phyloP scores from a whole-genome alignment of 1,140 invertebrate genomes.

The Sarcophaga peregrina region DNA sequence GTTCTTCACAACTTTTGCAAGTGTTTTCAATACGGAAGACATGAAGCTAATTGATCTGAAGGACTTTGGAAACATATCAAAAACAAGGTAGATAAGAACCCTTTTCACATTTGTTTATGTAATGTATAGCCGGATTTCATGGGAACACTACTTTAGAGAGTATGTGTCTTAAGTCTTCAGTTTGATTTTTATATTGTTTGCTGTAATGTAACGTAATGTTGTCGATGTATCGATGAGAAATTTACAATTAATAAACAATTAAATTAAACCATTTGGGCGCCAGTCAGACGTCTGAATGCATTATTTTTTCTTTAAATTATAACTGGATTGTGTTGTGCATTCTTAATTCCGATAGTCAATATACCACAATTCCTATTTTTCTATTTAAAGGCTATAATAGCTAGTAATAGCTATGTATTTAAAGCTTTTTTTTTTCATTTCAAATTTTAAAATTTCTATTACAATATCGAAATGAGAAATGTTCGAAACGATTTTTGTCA shows the following conservation, averaged over 20 bases:
- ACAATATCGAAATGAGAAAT: not conserved
- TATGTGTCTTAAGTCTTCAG: no score
- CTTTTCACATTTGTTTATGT: no score
- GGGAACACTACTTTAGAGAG: no score
- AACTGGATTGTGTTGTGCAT: conserved; percentile 35
- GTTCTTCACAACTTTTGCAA: no score
- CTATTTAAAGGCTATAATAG: not conserved
- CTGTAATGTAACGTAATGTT: no score
- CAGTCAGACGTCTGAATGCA: conserved; percentile 39
- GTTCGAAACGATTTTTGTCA: not conserved
- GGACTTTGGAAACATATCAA: no score
- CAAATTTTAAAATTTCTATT: not conserved
- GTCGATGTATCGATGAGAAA: conserved; percentile 22
- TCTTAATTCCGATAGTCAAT: conserved; percentile 1
- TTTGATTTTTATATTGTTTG: no score
- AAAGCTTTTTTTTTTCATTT: no score
- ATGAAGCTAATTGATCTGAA: no score
- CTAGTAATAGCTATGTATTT: not conserved
- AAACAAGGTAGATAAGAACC: no score
- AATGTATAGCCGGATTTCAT: no score
- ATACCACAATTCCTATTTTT: not conserved
- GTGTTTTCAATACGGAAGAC: no score
- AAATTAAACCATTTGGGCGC: conserved; percentile 41
- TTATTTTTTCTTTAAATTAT: conserved; percentile 41
- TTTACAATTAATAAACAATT: conserved; percentile 42